Percentiles rank a stretch among this genome's conserved stretches.
These are phyloP conservation scores for Chrysina gloriosa DNA, from an alignment of 2,888 invertebrate genomes.

Conservation along the genomic window DNA sequence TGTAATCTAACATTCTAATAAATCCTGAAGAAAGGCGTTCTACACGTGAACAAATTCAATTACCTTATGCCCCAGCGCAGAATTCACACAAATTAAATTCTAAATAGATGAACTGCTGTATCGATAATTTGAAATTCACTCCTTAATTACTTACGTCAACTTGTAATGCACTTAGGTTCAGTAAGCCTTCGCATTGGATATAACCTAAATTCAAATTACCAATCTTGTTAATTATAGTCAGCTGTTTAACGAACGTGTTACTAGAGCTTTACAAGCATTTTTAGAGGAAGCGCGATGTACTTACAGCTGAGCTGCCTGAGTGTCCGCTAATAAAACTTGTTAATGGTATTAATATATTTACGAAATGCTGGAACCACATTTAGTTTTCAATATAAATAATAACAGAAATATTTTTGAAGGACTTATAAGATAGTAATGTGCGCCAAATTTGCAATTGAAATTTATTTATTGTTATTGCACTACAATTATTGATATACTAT, in stretches of 20 bases:
- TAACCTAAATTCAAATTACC: constrained; percentile 24
- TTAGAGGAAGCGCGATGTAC: constrained; percentile 9
- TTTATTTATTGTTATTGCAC: too few species aligned
- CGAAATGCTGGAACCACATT: not conserved
- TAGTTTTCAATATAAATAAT: too few species aligned
- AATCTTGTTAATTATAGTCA: constrained; percentile 18
- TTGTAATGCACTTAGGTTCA: constrained; percentile 5
- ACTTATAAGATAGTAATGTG: too few species aligned
- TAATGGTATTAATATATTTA: not conserved
- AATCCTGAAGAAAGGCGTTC: not conserved
- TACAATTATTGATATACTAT: too few species aligned
- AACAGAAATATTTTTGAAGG: too few species aligned
- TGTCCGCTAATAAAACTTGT: not conserved
- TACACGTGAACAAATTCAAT: not conserved
- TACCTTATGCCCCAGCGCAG: not conserved
- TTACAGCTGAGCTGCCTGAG: not conserved
- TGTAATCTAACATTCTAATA: not conserved
- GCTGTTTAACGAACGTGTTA: not conserved
- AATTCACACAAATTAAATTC: not conserved
- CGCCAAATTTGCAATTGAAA: too few species aligned
- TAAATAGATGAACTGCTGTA: not conserved
- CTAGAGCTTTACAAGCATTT: not conserved
- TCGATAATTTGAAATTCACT: constrained; percentile 18
- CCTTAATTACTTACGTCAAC: constrained; percentile 4
- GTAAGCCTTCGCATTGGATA: constrained; percentile 11